Base-by-base conservation (phyloP, 2,888 invertebrate species). In the Chydorus sphaericus region DNA sequence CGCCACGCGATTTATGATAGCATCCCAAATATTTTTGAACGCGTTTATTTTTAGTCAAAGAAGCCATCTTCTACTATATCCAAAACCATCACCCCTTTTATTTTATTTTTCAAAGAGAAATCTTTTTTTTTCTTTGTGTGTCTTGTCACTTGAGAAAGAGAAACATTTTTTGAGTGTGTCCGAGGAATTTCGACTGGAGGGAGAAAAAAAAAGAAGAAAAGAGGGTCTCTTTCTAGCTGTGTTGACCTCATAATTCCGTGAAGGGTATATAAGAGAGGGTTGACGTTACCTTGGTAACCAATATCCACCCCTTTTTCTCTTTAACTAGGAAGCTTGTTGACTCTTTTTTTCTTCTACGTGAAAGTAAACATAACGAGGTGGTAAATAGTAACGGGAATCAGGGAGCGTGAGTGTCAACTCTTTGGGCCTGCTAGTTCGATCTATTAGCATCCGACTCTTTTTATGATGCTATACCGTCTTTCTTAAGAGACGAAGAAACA, bases 101-200 rank as follows among this genome's bases (percentile, higher is more conserved):
- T n/a, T n/a, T n/a, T n/a, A n/a, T n/a, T n/a, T n/a, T n/a, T n/a
- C n/a, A n/a, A n/a, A n/a, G n/a, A n/a, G n/a, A n/a, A n/a, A n/a
- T n/a, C n/a, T n/a, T n/a, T n/a, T 26, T 23, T 28, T 44, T 44
- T n/a, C 28, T 23, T 16, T 44, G 23, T 44, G 23, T 44, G 44
- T 44, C 44, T 44, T 44, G 44, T 44, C 44, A 44, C 44, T 44
- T 44, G 44, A 44, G 44, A 44, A 44, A 28, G 23, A 44, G 44
- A 44, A 44, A n/a, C n/a, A n/a, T n/a, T n/a, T n/a, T 44, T 44
- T 44, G 44, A 44, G 44, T 26, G 44, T 44, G 44, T 44, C 44
- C 44, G 26, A 44, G 44, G 44, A 44, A 44, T 44, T 23, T 23
- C 44, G 23, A 14, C 10, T 20, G 2, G 44, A 44, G 28, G 16